These are phyloP conservation scores for Drosophila pseudoananassae DNA, from an alignment of 1,140 invertebrate genomes.

Conservation along the genomic window DNA sequence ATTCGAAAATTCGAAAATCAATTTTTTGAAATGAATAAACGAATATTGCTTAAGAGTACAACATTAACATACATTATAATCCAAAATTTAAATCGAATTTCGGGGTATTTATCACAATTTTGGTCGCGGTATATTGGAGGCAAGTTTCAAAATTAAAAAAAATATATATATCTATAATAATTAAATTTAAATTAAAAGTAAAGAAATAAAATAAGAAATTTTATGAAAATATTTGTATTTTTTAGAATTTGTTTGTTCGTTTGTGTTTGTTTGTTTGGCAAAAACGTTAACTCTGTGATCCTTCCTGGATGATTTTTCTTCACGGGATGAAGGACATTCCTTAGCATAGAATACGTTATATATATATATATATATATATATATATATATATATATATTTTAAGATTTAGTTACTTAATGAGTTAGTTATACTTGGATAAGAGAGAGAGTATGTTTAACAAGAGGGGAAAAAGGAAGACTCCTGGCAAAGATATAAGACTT, in stretches of 20 bases:
- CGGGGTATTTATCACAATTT: slow-evolving; percentile 55
- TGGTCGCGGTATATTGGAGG: slow-evolving; percentile 19
- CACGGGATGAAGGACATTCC: slow-evolving; percentile 2
- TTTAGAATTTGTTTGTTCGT: not conserved
- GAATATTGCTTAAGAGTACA: slow-evolving; percentile 35
- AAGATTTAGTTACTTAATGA: slow-evolving; percentile 27
- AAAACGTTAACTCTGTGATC: slow-evolving; percentile 43
- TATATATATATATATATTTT: slow-evolving; percentile 23
- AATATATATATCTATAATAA: not conserved
- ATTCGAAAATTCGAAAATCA: not conserved
- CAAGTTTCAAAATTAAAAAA: not conserved
- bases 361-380: not conserved
- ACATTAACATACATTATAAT: slow-evolving; percentile 3
- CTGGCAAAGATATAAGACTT: not conserved
- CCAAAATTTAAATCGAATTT: slow-evolving; percentile 31
- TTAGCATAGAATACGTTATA: slow-evolving; percentile 13
- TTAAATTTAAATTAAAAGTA: not conserved
- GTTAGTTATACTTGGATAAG: slow-evolving; percentile 38
- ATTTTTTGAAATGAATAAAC: slow-evolving; percentile 6
- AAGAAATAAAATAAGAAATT: not conserved
- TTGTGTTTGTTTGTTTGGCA: slow-evolving; percentile 40
- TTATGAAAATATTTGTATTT: not conserved
- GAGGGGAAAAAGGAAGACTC: not conserved
- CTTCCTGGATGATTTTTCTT: slow-evolving; percentile 1
- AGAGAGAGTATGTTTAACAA: slow-evolving; percentile 14